A percentile compares a stretch with the other conserved stretches of the same genome.
These are phyloP conservation scores for Cataglyphis rosenhaueri DNA, from an alignment of 2,888 invertebrate species.

Conservation along the genomic window DNA sequence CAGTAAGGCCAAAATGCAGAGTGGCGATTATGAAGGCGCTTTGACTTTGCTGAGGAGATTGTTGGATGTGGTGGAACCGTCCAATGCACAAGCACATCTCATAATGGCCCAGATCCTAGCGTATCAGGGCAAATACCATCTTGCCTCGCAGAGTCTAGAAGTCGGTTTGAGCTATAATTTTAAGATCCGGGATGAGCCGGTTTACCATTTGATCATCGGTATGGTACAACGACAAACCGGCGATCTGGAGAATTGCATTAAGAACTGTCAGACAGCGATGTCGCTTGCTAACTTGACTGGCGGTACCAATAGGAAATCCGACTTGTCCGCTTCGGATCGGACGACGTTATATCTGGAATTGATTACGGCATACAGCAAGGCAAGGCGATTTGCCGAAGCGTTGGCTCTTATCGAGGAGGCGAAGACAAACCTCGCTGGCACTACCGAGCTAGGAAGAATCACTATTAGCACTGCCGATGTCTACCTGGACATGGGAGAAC, in stretches of 20 bases:
- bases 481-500: constrained; percentile 92
- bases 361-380: constrained; percentile 90
- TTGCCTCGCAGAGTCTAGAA: constrained; percentile 95
- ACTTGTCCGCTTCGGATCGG: constrained; percentile 88
- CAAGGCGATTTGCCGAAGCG: constrained; percentile 92
- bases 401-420: constrained; percentile 92
- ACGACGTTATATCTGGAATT: constrained; percentile 95
- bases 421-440: constrained; percentile 90
- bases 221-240: constrained; percentile 92
- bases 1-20: constrained; percentile 93
- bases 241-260: constrained; percentile 90
- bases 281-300: constrained; percentile 88
- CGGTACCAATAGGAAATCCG: constrained; percentile 67
- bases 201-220: constrained; percentile 95
- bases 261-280: constrained; percentile 92
- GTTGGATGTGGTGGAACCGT: constrained; percentile 91
- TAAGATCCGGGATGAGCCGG: constrained; percentile 95
- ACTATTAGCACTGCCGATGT: constrained; percentile 95
- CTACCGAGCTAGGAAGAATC: constrained; percentile 94
- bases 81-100: constrained; percentile 93
- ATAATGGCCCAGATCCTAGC: constrained; percentile 95
- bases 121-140: constrained; percentile 89
- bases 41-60: constrained; percentile 90
- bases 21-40: constrained; percentile 91
- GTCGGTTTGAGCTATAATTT: constrained; percentile 97